phyloP scores from a whole-genome alignment of 2,888 invertebrate species.

The Sclerodermus sp. region DNA sequence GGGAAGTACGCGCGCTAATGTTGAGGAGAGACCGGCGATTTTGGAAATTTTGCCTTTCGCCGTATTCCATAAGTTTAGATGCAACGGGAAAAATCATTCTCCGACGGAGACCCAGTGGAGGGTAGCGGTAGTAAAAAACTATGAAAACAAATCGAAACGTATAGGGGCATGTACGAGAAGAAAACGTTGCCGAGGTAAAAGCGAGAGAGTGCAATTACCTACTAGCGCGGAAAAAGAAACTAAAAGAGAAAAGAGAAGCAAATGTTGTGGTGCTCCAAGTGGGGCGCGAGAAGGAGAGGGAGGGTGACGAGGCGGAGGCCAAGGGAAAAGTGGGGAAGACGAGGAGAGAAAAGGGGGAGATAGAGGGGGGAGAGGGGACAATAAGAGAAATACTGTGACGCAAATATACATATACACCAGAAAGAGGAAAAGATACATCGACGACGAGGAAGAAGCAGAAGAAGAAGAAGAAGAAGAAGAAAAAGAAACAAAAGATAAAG shows the following conservation, averaged over 20 bases:
- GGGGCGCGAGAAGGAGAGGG: slow-evolving; percentile 25
- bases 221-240: slow-evolving; percentile 52
- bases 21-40: no score
- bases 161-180: slow-evolving; percentile 31
- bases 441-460: no score
- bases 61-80: no score
- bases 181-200: slow-evolving; percentile 43
- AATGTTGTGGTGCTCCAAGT: slow-evolving; percentile 8
- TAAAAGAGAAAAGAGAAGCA: slow-evolving; percentile 36
- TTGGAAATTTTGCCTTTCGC: no score
- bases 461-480: no score
- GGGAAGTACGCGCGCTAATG: no score
- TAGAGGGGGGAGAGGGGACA: slow-evolving; percentile 13
- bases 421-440: slow-evolving; percentile 13
- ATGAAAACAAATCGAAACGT: slow-evolving; percentile 42
- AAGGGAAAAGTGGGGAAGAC: slow-evolving; percentile 4
- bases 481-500: no score
- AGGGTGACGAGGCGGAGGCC: slow-evolving; percentile 10
- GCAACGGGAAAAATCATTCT: no score
- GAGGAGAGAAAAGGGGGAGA: slow-evolving; percentile 6
- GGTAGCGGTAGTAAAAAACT: no score
- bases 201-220: slow-evolving; percentile 53
- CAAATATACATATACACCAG: slow-evolving; percentile 14
- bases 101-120: background rate
- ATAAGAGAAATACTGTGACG: slow-evolving; percentile 32